Evolutionary conservation across 2,888 invertebrate species (phyloP), one percentile per base, ranked within the genome.

Genomic region (Pseudococcus jackbeardsleyi): DNA sequence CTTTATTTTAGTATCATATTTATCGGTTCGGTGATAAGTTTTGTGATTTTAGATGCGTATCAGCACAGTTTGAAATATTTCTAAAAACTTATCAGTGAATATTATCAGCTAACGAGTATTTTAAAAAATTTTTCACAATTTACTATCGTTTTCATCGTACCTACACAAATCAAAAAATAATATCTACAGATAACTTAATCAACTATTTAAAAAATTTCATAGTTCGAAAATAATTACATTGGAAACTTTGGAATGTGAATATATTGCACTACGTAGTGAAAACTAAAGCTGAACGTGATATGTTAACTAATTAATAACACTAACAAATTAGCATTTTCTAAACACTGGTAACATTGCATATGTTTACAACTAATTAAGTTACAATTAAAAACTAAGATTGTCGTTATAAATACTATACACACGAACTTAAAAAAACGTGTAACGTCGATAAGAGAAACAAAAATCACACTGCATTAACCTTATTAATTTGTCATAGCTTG

Each of bases 1-100:
- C 59, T 88, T 22, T 88, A 85, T 77, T 88, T 88, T 33, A 88
- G 88, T 54, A 85, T 88, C 12, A 33, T 88, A 64, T 88, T 88
- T 39, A 88, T 88, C 39, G 85, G 88, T 72, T 22, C 50, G 19
- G 85, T 88, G n/a, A 88, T 77, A 42, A n/a, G 85, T 46, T 88
- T 88, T 48, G 50, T 88, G 22, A 64, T 85, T 77, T 72, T 85
- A 26, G 88, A 88, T 39, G 88, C 68, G 39, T 22, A 48, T 11
- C 64, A 77, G 50, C 85, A 88, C 59, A 50, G 68, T 72, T 42
- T 82, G 22, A 82, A 82, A 17, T 82, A 82, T 82, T 46, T 82
- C 6, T 82, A 82, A 77, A 77, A n/a, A 12, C n/a, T 42, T 12
- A 79, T n/a, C 42, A 0, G 7, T 46, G 79, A 12, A 82, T 19